phyloP scores from a whole-genome alignment of 2,113 vertebrate species.

The Bagarius yarrelli region DNA sequence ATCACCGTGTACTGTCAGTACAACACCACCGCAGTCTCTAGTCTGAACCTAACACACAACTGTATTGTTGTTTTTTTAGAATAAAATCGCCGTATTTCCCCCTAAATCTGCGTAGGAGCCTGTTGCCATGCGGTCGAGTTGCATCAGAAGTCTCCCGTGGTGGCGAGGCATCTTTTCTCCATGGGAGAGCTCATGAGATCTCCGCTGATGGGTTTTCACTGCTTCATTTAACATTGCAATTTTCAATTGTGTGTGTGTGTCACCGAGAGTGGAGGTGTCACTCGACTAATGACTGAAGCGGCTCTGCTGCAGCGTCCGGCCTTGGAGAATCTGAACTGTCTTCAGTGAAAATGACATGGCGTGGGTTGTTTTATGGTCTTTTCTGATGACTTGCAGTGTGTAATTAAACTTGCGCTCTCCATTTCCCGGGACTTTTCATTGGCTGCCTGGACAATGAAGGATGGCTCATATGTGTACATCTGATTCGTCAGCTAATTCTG shows the following conservation, averaged over 20 bases:
- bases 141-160: slow-evolving; percentile 36
- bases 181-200: slow-evolving; percentile 54
- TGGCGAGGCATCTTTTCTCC: slow-evolving; percentile 41
- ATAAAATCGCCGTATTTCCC: slow-evolving; percentile 37
- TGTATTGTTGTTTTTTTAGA: slow-evolving; percentile 23
- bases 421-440: slow-evolving; percentile 59
- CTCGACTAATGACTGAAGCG: slow-evolving; percentile 54
- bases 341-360: slow-evolving; percentile 54
- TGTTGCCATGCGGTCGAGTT: slow-evolving; percentile 35
- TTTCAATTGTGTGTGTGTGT: slow-evolving; percentile 64
- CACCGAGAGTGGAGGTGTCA: slow-evolving; percentile 47
- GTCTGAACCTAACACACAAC: background rate
- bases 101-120: slow-evolving; percentile 18
- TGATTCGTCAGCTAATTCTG: slow-evolving; percentile 55
- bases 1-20: background rate
- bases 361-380: slow-evolving; percentile 14
- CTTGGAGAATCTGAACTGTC: slow-evolving; percentile 57
- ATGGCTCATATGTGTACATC: slow-evolving; percentile 35
- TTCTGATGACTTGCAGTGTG: background rate
- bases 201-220: slow-evolving; percentile 57
- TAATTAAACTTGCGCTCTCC: slow-evolving; percentile 26
- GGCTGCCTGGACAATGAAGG: slow-evolving; percentile 54
- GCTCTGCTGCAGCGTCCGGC: slow-evolving; percentile 54
- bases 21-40: background rate
- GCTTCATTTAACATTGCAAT: slow-evolving; percentile 66